Evolutionary conservation across 1,140 invertebrate species (phyloP).

Genomic region (Zaprionus tsacasi): DNA sequence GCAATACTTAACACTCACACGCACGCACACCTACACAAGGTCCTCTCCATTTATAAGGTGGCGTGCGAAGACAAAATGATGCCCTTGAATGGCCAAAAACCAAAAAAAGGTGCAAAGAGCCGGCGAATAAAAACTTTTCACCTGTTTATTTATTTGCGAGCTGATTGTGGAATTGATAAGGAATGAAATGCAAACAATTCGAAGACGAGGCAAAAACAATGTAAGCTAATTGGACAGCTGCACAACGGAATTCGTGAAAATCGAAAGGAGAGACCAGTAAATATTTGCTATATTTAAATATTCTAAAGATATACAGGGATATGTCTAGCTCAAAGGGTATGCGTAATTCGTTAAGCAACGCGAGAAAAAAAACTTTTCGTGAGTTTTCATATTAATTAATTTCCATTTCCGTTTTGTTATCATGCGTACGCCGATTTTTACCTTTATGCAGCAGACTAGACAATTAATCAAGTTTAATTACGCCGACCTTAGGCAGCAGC

Average conservation of each 20-base stretch:
- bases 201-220: conserved; percentile 2
- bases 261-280: conserved; percentile 5
- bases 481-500: conserved; percentile 45
- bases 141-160: conserved; percentile 72
- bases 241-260: conserved; percentile 22
- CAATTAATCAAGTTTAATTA: conserved; percentile 83
- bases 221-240: conserved; percentile 57
- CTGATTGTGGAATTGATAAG: conserved; percentile 68
- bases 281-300: neutral
- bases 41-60: neutral
- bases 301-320: neutral
- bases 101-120: conserved; percentile 11
- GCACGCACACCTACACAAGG: too few relatives aligned
- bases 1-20: neutral
- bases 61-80: conserved; percentile 55
- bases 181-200: conserved; percentile 33
- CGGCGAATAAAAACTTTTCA: conserved; percentile 47
- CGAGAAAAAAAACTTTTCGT: conserved; percentile 33
- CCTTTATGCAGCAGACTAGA: conserved; percentile 76
- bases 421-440: conserved; percentile 75
- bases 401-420: conserved; percentile 81
- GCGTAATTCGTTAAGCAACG: neutral
- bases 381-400: conserved; percentile 73
- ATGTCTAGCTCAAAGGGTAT: conserved; percentile 9
- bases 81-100: conserved; percentile 17